phyloP scores from a whole-genome alignment of 2,113 vertebrate genomes.

The Monarcha castaneiventris region DNA sequence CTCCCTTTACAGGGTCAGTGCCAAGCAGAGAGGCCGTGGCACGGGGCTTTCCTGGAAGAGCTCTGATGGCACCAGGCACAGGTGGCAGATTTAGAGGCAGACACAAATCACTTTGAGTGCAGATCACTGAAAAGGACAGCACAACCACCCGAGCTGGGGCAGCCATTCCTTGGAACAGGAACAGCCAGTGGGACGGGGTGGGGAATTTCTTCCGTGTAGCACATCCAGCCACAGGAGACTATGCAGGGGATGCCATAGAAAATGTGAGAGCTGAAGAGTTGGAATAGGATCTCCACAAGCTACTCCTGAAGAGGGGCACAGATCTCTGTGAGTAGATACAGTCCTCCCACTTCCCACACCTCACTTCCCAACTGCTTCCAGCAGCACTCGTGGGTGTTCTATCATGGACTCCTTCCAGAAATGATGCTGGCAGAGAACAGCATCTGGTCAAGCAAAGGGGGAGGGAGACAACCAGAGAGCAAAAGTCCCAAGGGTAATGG shows the following conservation, averaged over 20 bases:
- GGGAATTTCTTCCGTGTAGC: neutral
- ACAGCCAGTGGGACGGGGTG: neutral
- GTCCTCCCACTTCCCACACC: fast-evolving
- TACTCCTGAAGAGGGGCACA: neutral
- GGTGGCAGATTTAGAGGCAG: neutral
- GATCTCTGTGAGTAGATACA: neutral
- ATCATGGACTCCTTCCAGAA: neutral
- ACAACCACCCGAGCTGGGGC: neutral
- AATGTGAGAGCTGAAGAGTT: neutral
- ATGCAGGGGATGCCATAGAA: neutral
- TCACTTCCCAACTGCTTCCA: neutral
- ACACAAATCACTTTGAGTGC: neutral
- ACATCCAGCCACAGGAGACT: neutral
- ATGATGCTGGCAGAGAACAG: neutral
- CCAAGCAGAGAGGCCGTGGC: neutral
- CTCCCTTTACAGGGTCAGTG: neutral
- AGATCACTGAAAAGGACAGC: neutral
- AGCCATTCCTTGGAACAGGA: neutral
- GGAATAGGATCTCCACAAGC: neutral
- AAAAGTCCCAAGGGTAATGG: neutral
- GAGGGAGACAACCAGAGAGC: neutral
- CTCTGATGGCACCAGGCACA: neutral
- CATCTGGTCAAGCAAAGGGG: neutral
- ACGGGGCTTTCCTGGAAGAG: neutral
- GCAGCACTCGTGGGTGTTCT: neutral